Evolutionary conservation across 2,797 vertebrate species (phyloP), one percentile per base, ranked within the genome.

Genomic region (Sciurus carolinensis): DNA sequence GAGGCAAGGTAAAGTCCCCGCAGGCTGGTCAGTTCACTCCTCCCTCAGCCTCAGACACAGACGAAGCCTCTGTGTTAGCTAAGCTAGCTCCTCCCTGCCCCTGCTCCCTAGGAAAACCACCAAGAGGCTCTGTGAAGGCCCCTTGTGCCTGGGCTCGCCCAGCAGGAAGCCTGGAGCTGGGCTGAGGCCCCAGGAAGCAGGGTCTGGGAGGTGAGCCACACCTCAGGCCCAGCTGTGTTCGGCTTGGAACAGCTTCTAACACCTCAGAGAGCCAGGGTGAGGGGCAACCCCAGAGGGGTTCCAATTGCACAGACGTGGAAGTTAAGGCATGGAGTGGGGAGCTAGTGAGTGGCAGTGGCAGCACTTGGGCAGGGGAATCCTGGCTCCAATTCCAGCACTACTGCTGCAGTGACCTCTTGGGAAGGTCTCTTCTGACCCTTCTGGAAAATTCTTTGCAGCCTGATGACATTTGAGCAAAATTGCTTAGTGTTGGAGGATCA

Each of bases 101-200:
- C 73, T 18, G 57, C 59, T 89, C 93, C 89, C 66, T 72, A 76
- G 93, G 91, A 96, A 90, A 95, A 91, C 85, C 90, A 42, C 30
- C 0, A 7, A 7, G 36, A 80, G 52, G 24, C 81, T 77, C 88
- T 97, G 83, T 93, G 85, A 97, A 87, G 95, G 93, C 44, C 66
- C 93, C 93, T 97, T 96, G 97, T 97, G 90, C 88, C 89, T 0
- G 10, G 87, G 81, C 44, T 82, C 12, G 0, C 81, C 93, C 75
- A 84, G 91, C 95, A 97, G 96, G 95, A 95, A 86, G 90, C 95
- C 92, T 50, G 14, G 87, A 76, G 87, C 59, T 96, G 97, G 97
- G 96, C 95, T 0, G 81, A 87, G 88, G 87, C 95, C 85, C 77
- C 92, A 50, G 92, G 90, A 95, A 89, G 96, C 95, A 54, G 85